Evolutionary conservation across 2,888 invertebrate genomes (phyloP).

Genomic region (Phania funesta): DNA sequence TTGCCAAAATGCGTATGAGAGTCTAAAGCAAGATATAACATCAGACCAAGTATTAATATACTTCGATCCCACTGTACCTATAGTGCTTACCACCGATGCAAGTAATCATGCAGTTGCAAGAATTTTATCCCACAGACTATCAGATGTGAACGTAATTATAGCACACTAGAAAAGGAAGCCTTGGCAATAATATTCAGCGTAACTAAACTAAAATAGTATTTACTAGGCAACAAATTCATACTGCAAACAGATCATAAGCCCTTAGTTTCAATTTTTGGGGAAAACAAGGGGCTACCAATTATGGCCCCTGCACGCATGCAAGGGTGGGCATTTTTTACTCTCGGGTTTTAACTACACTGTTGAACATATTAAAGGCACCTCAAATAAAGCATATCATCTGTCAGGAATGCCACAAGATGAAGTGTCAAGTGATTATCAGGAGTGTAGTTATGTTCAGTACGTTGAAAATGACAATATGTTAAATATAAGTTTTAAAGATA

Average conservation of each 20-base stretch:
- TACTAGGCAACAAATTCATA: slow-evolving; percentile 11
- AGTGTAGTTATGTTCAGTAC: slow-evolving; percentile 37
- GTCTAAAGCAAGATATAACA: neutral
- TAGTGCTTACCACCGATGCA: slow-evolving; percentile 14
- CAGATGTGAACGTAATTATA: neutral
- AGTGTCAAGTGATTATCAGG: slow-evolving; percentile 24
- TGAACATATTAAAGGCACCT: slow-evolving; percentile 21
- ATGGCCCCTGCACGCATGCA: neutral
- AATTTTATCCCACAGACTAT: neutral
- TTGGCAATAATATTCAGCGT: slow-evolving; percentile 13
- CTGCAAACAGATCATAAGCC: neutral
- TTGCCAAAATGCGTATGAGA: neutral
- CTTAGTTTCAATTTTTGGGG: neutral
- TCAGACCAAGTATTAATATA: neutral
- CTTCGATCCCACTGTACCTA: neutral
- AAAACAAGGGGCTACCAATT: slow-evolving; percentile 7
- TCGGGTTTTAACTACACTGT: slow-evolving; percentile 13
- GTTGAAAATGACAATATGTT: slow-evolving; percentile 35
- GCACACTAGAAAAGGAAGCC: slow-evolving; percentile 4
- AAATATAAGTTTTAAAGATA: neutral
- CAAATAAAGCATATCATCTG: slow-evolving; percentile 7
- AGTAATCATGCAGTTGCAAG: neutral
- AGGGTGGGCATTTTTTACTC: neutral
- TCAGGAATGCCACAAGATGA: neutral
- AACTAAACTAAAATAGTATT: neutral